A percentile compares a stretch with the other conserved stretches of the same genome.
phyloP scores from a whole-genome alignment of 2,888 invertebrate species.

The Hemaris fuciformis region DNA sequence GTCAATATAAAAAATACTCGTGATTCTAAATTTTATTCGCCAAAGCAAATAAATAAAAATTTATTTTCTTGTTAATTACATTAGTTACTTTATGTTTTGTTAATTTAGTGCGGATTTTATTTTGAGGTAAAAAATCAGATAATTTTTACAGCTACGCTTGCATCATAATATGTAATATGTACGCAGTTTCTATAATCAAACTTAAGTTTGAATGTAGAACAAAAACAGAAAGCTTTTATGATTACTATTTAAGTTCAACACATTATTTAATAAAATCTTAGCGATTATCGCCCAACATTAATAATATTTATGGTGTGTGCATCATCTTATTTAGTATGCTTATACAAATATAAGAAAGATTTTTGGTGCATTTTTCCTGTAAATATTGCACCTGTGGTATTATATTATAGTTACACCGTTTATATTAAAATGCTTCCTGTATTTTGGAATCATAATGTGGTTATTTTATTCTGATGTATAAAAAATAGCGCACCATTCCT shows the following conservation, averaged over 20 bases:
- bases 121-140: background rate
- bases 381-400: background rate
- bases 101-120: background rate
- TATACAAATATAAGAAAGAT: background rate
- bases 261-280: background rate
- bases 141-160: too few relatives aligned
- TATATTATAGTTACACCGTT: background rate
- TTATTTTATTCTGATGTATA: constrained; percentile 30
- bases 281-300: too few relatives aligned
- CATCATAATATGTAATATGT: too few relatives aligned
- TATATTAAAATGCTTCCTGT: constrained; percentile 7
- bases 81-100: background rate
- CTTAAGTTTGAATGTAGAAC: background rate
- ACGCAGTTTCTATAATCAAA: background rate
- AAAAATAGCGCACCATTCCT: background rate
- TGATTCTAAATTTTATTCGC: background rate
- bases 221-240: background rate
- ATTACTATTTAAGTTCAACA: background rate
- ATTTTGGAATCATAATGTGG: constrained; percentile 18
- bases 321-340: background rate
- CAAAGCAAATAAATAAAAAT: background rate
- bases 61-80: background rate
- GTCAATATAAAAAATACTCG: background rate
- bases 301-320: background rate
- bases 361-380: background rate